Percentiles rank a stretch among this genome's conserved stretches.
Conservation (phyloP, 37 sponge, comb jelly and placozoan genomes). For the Chondrilla cf. caribensis region DNA sequence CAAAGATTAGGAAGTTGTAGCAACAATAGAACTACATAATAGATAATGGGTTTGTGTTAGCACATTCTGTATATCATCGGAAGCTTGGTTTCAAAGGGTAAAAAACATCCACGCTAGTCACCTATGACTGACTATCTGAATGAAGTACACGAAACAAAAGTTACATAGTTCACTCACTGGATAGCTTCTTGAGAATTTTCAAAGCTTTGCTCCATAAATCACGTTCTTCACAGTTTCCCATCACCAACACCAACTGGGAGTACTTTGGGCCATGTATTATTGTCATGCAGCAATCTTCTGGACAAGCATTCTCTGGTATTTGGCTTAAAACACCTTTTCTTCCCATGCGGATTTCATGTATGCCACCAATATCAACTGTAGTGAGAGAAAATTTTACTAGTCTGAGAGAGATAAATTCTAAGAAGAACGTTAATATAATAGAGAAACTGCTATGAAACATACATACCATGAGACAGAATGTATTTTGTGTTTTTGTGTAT, state of each 20-base stretch:
- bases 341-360: background rate
- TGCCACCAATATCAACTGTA: background rate
- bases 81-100: too few relatives aligned
- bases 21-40: too few relatives aligned
- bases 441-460: too few relatives aligned
- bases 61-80: too few relatives aligned
- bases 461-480: too few relatives aligned
- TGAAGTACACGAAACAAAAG: too few relatives aligned
- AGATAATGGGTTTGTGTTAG: too few relatives aligned
- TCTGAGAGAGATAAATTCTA: background rate
- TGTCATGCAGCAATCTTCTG: background rate
- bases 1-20: too few relatives aligned
- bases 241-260: background rate
- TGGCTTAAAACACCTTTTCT: background rate
- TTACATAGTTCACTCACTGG: background rate
- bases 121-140: too few relatives aligned
- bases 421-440: too few relatives aligned
- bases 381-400: background rate
- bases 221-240: background rate
- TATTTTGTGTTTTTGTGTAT: too few relatives aligned
- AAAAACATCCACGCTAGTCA: too few relatives aligned
- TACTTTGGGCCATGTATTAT: constrained; percentile 14
- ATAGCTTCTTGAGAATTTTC: background rate
- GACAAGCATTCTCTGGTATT: background rate
- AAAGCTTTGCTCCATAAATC: background rate